Evolutionary conservation across 2,113 vertebrate genomes (phyloP).

Genomic region (Raphicerus campestris): DNA sequence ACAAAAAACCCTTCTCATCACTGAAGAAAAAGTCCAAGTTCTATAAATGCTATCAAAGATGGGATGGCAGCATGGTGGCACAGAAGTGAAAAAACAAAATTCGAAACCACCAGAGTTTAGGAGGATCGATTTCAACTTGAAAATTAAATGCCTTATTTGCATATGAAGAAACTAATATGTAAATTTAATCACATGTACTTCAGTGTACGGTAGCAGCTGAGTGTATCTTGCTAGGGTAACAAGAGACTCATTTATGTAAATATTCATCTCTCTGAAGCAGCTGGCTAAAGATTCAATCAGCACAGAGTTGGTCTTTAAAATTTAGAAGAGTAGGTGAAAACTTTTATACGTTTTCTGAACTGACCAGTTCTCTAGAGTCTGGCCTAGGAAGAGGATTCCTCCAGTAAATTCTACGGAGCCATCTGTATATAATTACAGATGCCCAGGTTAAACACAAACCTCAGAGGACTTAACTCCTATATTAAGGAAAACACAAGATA

Average conservation of each 20-base stretch:
- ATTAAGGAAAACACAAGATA: slow-evolving; percentile 26
- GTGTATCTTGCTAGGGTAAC: neutral
- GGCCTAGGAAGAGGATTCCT: neutral
- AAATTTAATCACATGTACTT: slow-evolving; percentile 26
- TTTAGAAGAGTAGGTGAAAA: neutral
- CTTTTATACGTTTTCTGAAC: neutral
- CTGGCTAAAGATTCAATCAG: slow-evolving; percentile 1
- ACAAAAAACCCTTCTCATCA: slow-evolving; percentile 20
- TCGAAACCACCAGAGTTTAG: neutral
- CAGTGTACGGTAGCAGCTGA: slow-evolving; percentile 6
- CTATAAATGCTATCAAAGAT: slow-evolving; percentile 17
- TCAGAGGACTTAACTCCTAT: neutral
- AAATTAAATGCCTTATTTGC: slow-evolving; percentile 35
- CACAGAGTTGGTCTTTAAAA: neutral
- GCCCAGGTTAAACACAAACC: slow-evolving; percentile 16
- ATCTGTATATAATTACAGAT: neutral
- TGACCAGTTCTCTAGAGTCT: neutral
- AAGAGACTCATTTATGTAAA: slow-evolving; percentile 24
- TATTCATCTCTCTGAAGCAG: slow-evolving; percentile 24
- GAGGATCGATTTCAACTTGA: slow-evolving; percentile 10
- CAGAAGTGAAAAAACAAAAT: slow-evolving; percentile 11
- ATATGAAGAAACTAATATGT: slow-evolving; percentile 38
- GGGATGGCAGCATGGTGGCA: neutral
- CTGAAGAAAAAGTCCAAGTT: neutral
- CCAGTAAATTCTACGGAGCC: neutral